A percentile compares a stretch with the other conserved stretches of the same genome.
phyloP scores from a whole-genome alignment of 1,140 invertebrate genomes.

The Philotrypesis tridentata region DNA sequence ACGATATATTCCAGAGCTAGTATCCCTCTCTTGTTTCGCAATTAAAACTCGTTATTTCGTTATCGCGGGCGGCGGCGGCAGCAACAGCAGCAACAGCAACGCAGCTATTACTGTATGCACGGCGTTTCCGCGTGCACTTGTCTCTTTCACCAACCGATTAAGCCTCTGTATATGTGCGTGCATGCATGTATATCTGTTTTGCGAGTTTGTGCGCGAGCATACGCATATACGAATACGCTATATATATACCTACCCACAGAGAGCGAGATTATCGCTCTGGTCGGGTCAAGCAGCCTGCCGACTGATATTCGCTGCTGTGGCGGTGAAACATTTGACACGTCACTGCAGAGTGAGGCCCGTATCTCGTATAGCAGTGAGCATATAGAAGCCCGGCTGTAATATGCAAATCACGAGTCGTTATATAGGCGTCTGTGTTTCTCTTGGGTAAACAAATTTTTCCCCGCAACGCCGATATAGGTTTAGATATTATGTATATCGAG shows the following conservation, averaged over 20 bases:
- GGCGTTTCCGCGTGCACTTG: slow-evolving; percentile 45
- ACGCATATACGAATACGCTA: background rate
- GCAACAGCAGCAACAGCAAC: background rate
- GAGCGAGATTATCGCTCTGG: slow-evolving; percentile 18
- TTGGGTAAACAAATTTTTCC: background rate
- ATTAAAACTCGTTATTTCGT: slow-evolving; percentile 72
- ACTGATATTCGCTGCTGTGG: background rate
- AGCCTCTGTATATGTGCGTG: background rate
- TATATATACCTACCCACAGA: background rate
- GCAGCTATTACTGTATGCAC: background rate
- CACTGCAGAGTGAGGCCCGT: slow-evolving; percentile 2
- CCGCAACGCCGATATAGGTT: background rate
- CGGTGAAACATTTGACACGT: slow-evolving; percentile 31
- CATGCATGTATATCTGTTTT: background rate
- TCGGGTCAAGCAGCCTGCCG: background rate
- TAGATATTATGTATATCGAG: background rate
- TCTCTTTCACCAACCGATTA: slow-evolving; percentile 35
- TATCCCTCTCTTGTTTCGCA: slow-evolving; percentile 63
- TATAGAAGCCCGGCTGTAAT: background rate
- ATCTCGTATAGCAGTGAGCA: background rate
- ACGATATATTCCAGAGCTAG: slow-evolving; percentile 27
- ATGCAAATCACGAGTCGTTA: background rate
- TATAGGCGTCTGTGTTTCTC: background rate
- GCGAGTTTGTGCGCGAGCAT: background rate
- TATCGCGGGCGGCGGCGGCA: slow-evolving; percentile 47